phyloP scores from a whole-genome alignment of 2,888 invertebrate species.

The Micoletzkya japonica region DNA sequence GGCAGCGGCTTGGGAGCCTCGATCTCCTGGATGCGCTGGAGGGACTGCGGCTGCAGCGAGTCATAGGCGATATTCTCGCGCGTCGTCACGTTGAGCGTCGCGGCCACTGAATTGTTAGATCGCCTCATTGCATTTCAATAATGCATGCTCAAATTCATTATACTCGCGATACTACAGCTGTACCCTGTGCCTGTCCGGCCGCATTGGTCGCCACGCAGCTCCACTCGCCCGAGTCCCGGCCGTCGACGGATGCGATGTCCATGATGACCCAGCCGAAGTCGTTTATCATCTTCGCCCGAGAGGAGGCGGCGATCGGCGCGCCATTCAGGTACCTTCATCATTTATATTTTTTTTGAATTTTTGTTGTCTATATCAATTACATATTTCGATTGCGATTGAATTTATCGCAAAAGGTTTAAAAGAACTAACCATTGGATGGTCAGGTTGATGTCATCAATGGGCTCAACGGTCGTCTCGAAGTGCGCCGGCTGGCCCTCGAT shows the following conservation, averaged over 20 bases:
- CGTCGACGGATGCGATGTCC: constrained; percentile 73
- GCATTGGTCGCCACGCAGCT: constrained; percentile 88
- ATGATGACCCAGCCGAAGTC: constrained; percentile 91
- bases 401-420: background rate
- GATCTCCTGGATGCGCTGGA: constrained; percentile 74
- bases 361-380: background rate
- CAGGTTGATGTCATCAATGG: constrained; percentile 80
- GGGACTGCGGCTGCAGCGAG: constrained; percentile 86
- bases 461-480: constrained; percentile 89
- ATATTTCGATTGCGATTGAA: background rate
- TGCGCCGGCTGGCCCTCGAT: constrained; percentile 82
- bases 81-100: constrained; percentile 46
- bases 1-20: constrained; percentile 53
- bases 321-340: constrained; percentile 94
- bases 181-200: constrained; percentile 80
- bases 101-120: constrained; percentile 82
- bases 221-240: constrained; percentile 88
- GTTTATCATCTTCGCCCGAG: constrained; percentile 88
- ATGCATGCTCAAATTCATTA: background rate
- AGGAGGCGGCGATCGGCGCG: constrained; percentile 79
- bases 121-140: constrained; percentile 63
- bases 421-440: constrained; percentile 64
- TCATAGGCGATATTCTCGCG: constrained; percentile 77
- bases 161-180: background rate
- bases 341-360: background rate